phyloP scores from a whole-genome alignment of 2,888 invertebrate genomes.

The Caenorhabditis sp. region DNA sequence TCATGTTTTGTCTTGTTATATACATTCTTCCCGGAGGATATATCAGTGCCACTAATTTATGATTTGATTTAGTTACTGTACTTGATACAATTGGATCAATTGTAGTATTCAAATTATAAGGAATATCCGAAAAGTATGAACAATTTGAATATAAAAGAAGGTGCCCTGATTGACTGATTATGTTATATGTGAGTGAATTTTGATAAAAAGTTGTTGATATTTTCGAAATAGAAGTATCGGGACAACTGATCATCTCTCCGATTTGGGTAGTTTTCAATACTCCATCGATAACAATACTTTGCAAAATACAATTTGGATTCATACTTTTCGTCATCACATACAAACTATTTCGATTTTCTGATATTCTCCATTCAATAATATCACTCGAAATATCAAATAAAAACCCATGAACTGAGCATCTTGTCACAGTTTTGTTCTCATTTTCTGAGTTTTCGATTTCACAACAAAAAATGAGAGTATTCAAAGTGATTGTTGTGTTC shows the following conservation, averaged over 20 bases:
- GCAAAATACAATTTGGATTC: not conserved
- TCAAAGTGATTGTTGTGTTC: not conserved
- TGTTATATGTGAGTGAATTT: not conserved
- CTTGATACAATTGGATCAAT: not conserved
- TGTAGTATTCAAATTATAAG: not conserved
- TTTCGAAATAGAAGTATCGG: not conserved
- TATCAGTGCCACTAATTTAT: not conserved
- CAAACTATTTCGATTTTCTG: constrained; percentile 3
- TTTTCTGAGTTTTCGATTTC: not conserved
- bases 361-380: constrained; percentile 18
- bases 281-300: constrained; percentile 2
- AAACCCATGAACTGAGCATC: constrained; percentile 12
- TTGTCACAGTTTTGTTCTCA: not conserved
- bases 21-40: not conserved
- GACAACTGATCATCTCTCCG: not conserved
- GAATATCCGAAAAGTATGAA: not conserved
- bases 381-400: constrained; percentile 5
- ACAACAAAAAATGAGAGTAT: not conserved
- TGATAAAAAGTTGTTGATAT: not conserved
- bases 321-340: constrained; percentile 8
- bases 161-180: not conserved
- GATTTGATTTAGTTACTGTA: not conserved
- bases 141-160: not conserved
- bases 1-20: not conserved
- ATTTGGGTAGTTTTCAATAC: not conserved